These are phyloP conservation scores for Leptobrachium ailaonicum DNA, from an alignment of 2,113 vertebrate species.

Conservation along the genomic window DNA sequence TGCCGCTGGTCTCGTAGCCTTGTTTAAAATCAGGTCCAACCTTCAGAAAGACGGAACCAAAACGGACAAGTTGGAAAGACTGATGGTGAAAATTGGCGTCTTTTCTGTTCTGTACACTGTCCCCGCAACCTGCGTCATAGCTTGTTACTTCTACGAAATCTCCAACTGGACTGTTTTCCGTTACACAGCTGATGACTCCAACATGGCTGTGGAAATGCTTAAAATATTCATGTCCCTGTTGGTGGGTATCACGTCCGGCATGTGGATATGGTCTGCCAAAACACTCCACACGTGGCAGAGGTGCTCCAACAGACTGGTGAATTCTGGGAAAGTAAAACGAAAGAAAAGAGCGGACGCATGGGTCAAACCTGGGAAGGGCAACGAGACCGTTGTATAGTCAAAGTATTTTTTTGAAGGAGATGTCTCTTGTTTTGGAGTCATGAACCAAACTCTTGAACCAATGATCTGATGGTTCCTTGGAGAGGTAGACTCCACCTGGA, in stretches of 20 bases:
- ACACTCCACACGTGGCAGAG: slow-evolving; percentile 97
- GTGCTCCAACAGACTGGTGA: slow-evolving; percentile 85
- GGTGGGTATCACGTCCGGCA: slow-evolving; percentile 95
- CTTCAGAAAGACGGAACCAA: slow-evolving; percentile 97
- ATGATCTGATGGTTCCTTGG: background rate
- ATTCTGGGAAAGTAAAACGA: slow-evolving; percentile 80
- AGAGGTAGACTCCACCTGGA: slow-evolving; percentile 15
- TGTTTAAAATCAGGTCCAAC: slow-evolving; percentile 98
- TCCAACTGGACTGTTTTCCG: slow-evolving; percentile 91
- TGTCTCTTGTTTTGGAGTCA: background rate
- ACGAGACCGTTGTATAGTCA: slow-evolving; percentile 89
- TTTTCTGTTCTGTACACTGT: slow-evolving; percentile 98
- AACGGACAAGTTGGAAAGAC: slow-evolving; percentile 94
- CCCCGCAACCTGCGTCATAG: slow-evolving; percentile 93
- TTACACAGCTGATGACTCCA: slow-evolving; percentile 83
- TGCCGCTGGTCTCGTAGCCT: slow-evolving; percentile 89
- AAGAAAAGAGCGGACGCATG: slow-evolving; percentile 83
- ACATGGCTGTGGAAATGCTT: slow-evolving; percentile 94
- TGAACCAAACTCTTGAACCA: background rate
- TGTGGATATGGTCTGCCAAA: slow-evolving; percentile 99
- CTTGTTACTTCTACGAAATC: slow-evolving; percentile 96
- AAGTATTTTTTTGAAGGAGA: slow-evolving; percentile 8
- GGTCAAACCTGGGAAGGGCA: slow-evolving; percentile 91
- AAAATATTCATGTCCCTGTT: slow-evolving; percentile 97
- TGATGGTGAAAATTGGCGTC: slow-evolving; percentile 98